These are phyloP conservation scores for Bruchidius siliquastri DNA, from an alignment of 2,888 invertebrate genomes.

Conservation along the genomic window DNA sequence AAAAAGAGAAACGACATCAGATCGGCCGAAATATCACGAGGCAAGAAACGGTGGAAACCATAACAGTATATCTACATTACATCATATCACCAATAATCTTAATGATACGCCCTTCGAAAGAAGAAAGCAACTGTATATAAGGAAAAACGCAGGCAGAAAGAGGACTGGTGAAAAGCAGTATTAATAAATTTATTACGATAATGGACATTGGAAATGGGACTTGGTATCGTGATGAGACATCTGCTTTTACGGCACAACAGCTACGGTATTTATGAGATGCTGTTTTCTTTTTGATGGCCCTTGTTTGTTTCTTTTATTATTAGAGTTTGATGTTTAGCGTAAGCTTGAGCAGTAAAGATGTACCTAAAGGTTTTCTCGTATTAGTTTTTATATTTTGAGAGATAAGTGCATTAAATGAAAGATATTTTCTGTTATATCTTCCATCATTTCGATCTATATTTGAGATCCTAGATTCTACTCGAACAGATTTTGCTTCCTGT, in stretches of 20 bases:
- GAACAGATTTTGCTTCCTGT: too few relatives aligned
- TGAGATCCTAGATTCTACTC: too few relatives aligned
- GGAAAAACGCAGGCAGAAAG: constrained; percentile 2
- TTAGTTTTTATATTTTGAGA: too few relatives aligned
- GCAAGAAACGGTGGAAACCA: constrained; percentile 8
- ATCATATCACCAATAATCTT: constrained; percentile 37
- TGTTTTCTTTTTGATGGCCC: neutral
- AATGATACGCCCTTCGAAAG: constrained; percentile 33
- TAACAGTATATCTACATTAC: constrained; percentile 37
- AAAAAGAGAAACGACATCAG: neutral
- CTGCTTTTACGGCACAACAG: constrained; percentile 11
- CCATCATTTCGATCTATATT: too few relatives aligned
- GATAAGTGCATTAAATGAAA: too few relatives aligned
- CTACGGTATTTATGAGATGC: neutral
- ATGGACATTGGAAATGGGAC: constrained; percentile 25
- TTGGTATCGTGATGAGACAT: constrained; percentile 17
- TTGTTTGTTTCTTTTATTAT: neutral
- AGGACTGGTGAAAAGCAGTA: constrained; percentile 26
- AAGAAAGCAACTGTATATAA: constrained; percentile 6
- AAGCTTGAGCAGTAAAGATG: neutral
- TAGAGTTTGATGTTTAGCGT: neutral
- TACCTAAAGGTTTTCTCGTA: too few relatives aligned
- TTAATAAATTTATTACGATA: constrained; percentile 39
- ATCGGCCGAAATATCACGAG: neutral
- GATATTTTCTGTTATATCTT: too few relatives aligned